Base-by-base conservation (phyloP, 2,888 invertebrate genomes). In the Elysia crispata region DNA sequence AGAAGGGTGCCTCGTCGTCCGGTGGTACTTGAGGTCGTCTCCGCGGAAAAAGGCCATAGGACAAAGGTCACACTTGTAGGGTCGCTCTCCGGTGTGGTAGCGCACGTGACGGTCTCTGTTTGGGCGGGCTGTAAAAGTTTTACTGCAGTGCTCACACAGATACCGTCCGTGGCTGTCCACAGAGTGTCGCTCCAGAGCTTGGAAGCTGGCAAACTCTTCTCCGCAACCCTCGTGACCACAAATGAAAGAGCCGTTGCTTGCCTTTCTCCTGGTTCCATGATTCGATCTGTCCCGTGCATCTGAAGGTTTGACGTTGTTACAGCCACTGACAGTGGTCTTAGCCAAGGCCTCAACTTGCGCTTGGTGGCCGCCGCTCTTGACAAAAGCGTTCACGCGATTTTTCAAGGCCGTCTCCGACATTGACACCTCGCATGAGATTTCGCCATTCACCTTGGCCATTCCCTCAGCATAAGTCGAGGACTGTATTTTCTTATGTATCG, bases 91-190 rank as follows among this genome's bases (percentile, higher is more conserved):
- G 0, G 91, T 91, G 84, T 91, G 91, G 76, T 90, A 89, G 33
- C 91, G 88, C 23, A 90, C 87, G 81, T 91, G 91, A 0, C 91
- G 87, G 77, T 91, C 91, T 23, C 91, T 85, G 81, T 91, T 91
- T 8, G 91, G 90, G 50, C 90, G 87, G 64, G 91, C 90, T 1
- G 91, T 91, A 83, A 91, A 91, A n/a, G 86, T 86, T 80, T 90
- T 90, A 6, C 89, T 86, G 83, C 91, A 91, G 81, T 88, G 90
- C 78, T 88, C 87, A 82, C 91, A 91, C 41, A 90, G 86, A 76
- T 85, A 90, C 5, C 90, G 87, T n/a, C 87, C 86, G 83, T 91
- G 91, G 0, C 87, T 83, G 6, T 82, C 80, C 31, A 86, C 86
- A 76, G 90, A 89, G 83, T 91, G 91, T 0, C 75, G 82, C 77